These are phyloP conservation scores for Calypte anna DNA, from an alignment of 2,113 vertebrate genomes.

Conservation along the genomic window DNA sequence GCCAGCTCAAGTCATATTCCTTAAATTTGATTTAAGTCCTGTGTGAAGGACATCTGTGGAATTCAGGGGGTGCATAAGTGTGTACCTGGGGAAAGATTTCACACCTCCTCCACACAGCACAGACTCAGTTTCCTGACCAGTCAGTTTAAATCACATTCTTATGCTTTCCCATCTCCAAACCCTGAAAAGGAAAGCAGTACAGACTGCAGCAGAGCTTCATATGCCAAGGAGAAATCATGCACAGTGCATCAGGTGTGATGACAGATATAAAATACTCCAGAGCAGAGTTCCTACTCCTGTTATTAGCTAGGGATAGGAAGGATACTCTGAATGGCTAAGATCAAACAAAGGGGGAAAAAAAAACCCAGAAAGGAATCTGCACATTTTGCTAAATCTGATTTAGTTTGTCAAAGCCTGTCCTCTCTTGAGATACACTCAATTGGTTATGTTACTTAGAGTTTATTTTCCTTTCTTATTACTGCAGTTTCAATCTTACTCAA, in stretches of 20 bases:
- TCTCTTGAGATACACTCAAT: background rate
- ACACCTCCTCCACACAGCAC: background rate
- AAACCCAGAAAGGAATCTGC: background rate
- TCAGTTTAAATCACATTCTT: background rate
- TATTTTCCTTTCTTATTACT: conserved; percentile 6
- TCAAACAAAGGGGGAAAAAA: background rate
- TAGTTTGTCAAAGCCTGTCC: background rate
- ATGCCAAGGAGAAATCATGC: conserved; percentile 21
- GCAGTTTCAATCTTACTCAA: background rate
- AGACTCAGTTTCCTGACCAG: background rate
- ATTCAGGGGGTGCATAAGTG: background rate
- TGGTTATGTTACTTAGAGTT: background rate
- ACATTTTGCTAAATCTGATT: background rate
- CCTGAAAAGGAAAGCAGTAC: background rate
- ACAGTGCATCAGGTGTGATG: conserved; percentile 53
- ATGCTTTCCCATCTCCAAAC: background rate
- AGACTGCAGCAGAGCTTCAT: background rate
- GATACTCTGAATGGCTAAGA: conserved; percentile 48
- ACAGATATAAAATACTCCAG: conserved; percentile 47
- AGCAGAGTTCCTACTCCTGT: conserved; percentile 9
- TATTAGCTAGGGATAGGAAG: conserved; percentile 31
- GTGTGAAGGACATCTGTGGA: background rate
- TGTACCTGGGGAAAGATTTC: background rate
- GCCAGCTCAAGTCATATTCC: background rate
- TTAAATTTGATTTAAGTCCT: background rate